phyloP scores from a whole-genome alignment of 2,888 invertebrate genomes.

The Lithophane socia region DNA sequence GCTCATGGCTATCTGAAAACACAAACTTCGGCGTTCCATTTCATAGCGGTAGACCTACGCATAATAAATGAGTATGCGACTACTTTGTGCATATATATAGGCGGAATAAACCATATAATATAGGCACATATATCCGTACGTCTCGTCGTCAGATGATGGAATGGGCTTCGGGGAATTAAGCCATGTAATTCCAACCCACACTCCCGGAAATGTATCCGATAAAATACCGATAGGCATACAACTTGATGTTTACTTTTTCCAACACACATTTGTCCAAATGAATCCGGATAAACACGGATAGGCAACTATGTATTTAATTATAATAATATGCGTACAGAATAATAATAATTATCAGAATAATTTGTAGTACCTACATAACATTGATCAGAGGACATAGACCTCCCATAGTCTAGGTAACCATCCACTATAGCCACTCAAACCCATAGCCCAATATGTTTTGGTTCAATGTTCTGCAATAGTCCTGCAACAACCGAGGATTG shows the following conservation, averaged over 20 bases:
- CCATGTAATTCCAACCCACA: slow-evolving; percentile 43
- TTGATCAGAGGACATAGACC: not conserved
- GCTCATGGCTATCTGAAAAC: slow-evolving; percentile 3
- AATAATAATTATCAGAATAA: not conserved
- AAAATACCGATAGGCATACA: slow-evolving; percentile 33
- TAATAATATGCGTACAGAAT: not conserved
- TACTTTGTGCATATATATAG: slow-evolving; percentile 9
- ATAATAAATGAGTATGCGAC: slow-evolving; percentile 38
- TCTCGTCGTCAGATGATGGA: slow-evolving; percentile 40
- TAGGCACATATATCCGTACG: slow-evolving; percentile 4
- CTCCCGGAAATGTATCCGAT: slow-evolving; percentile 29
- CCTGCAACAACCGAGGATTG: not conserved
- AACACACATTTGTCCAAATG: not conserved
- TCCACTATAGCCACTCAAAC: not conserved
- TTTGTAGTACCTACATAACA: not conserved
- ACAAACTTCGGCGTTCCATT: not conserved
- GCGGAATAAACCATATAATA: slow-evolving; percentile 38
- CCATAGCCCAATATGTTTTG: not conserved
- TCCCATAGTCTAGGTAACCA: no score
- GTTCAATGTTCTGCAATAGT: not conserved
- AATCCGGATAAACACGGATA: not conserved
- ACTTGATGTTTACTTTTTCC: slow-evolving; percentile 24
- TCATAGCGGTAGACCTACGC: not conserved
- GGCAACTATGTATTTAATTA: not conserved
- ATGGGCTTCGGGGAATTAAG: slow-evolving; percentile 46